These are phyloP conservation scores for Anolis sagrei DNA, from an alignment of 2,113 vertebrate species.

Conservation along the genomic window DNA sequence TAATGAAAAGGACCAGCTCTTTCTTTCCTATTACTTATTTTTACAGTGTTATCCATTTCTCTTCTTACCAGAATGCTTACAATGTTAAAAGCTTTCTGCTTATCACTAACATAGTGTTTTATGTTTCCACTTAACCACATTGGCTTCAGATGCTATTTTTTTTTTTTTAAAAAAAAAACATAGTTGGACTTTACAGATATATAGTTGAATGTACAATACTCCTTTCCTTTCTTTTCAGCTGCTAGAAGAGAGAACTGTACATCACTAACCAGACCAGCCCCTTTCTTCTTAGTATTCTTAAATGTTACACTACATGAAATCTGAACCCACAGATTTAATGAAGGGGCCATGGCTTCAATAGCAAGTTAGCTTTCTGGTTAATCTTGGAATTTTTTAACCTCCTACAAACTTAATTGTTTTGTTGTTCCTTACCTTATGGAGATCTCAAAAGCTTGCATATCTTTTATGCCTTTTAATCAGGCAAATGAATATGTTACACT, in stretches of 20 bases:
- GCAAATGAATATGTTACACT: no score
- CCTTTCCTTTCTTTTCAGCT: not conserved
- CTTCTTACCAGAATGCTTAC: conserved; percentile 24
- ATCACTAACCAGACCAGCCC: not conserved
- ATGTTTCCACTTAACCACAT: conserved; percentile 31
- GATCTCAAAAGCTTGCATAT: no score
- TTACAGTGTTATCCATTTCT: not conserved
- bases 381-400: no score
- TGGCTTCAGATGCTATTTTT: conserved; percentile 22
- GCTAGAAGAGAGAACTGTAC: not conserved
- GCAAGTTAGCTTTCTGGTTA: no score
- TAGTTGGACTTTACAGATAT: conserved; percentile 12
- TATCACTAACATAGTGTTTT: conserved; percentile 31
- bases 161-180: not conserved
- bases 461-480: no score
- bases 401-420: no score
- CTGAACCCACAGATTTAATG: no score
- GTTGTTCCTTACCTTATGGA: no score
- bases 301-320: no score
- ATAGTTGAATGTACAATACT: conserved; percentile 1
- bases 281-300: not conserved
- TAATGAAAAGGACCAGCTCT: conserved; percentile 3
- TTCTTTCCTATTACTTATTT: conserved; percentile 15
- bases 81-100: conserved; percentile 31
- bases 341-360: no score